phyloP scores from a whole-genome alignment of 92 coral and sea anemone genomes.

The Phenganax subtilis region DNA sequence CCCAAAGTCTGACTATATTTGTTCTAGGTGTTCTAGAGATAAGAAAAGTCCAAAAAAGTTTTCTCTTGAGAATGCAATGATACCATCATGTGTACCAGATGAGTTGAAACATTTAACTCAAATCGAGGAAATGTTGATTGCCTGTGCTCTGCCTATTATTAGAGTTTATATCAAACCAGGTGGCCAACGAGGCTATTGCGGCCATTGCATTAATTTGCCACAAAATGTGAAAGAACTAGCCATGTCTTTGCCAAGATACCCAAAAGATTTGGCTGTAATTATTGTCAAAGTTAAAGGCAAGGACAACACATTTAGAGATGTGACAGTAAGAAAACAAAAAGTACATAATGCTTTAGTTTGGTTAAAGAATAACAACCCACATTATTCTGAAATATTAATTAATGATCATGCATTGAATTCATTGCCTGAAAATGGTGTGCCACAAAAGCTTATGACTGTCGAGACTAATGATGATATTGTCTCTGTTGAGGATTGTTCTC shows the following conservation, averaged over 20 bases:
- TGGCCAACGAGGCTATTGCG: constrained; percentile 60
- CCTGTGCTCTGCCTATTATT: constrained; percentile 53
- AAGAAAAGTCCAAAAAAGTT: constrained; percentile 29
- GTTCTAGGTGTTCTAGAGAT: constrained; percentile 32
- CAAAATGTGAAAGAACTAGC: constrained; percentile 55
- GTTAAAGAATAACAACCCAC: constrained; percentile 52
- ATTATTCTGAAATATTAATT: not conserved
- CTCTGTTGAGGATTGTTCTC: constrained; percentile 7
- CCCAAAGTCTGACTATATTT: too few species aligned
- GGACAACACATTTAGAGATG: too few species aligned
- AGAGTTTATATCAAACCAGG: constrained; percentile 61
- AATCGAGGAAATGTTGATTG: constrained; percentile 58
- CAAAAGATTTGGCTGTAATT: constrained; percentile 56
- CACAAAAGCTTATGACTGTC: constrained; percentile 40
- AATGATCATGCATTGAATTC: not conserved
- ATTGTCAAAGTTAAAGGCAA: constrained; percentile 24
- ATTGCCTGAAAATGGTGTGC: constrained; percentile 44
- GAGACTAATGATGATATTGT: constrained; percentile 37
- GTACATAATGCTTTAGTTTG: constrained; percentile 50
- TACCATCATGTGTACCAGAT: constrained; percentile 45
- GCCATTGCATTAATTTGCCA: constrained; percentile 57
- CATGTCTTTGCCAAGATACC: too few species aligned
- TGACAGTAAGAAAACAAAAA: constrained; percentile 40
- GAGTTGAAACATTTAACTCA: constrained; percentile 47
- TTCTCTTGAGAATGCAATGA: constrained; percentile 33